These are phyloP conservation scores for Anisognathus igniventris DNA, from an alignment of 2,797 vertebrate genomes.

Conservation along the genomic window DNA sequence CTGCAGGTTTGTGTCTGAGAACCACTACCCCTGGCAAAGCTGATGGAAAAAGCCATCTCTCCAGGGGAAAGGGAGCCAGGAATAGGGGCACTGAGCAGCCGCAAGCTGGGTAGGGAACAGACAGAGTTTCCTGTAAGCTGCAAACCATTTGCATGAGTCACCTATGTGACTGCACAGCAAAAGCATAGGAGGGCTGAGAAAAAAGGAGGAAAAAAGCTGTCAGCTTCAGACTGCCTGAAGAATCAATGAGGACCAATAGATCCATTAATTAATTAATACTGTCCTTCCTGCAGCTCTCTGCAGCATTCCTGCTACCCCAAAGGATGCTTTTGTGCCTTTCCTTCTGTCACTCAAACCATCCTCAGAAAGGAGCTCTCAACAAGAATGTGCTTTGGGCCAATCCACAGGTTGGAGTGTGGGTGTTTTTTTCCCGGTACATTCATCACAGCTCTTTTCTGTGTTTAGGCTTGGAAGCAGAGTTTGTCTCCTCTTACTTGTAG, in stretches of 20 bases:
- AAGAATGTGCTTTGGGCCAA: background rate
- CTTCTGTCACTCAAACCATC: background rate
- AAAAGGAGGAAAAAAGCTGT: background rate
- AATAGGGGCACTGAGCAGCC: background rate
- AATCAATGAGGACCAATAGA: background rate
- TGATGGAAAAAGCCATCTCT: background rate
- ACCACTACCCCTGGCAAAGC: background rate
- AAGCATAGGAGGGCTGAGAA: background rate
- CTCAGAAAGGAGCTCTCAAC: background rate
- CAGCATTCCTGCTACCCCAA: background rate
- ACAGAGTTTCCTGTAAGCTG: background rate
- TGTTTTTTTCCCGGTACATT: background rate
- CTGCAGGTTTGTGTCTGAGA: background rate
- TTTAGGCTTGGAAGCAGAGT: background rate
- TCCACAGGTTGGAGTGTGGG: background rate
- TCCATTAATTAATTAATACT: background rate
- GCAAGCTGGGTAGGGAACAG: background rate
- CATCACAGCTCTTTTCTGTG: background rate
- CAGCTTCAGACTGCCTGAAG: background rate
- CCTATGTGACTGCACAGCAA: background rate
- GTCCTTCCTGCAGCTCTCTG: background rate
- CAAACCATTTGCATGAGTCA: background rate
- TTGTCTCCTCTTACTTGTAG: background rate
- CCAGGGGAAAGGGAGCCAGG: background rate
- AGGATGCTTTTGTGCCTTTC: background rate